phyloP scores from a whole-genome alignment of 2,888 invertebrate genomes.

The Priapulus caudatus region DNA sequence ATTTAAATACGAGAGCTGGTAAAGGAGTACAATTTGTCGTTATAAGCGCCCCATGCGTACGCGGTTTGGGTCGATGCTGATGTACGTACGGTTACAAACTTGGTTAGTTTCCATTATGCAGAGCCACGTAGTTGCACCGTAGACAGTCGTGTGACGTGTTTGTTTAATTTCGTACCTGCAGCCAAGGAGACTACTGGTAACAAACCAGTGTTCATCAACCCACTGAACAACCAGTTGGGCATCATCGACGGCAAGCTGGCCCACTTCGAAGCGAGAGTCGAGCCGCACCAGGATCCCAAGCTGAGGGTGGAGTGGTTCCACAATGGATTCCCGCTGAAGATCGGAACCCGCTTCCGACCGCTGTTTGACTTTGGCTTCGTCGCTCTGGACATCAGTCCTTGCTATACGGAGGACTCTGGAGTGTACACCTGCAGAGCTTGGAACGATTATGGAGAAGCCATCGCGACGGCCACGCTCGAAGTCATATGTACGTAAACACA shows the following conservation, averaged over 20 bases:
- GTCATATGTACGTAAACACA: too few relatives aligned
- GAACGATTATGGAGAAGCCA: conserved; percentile 74
- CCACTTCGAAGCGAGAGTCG: conserved; percentile 74
- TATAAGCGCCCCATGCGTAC: too few relatives aligned
- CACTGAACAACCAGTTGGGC: conserved; percentile 58
- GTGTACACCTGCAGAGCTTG: conserved; percentile 79
- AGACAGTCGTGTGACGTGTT: too few relatives aligned
- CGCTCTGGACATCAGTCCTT: conserved; percentile 71
- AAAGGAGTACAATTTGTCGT: too few relatives aligned
- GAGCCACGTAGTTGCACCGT: too few relatives aligned
- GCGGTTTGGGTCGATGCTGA: too few relatives aligned
- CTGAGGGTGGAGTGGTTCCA: conserved; percentile 57
- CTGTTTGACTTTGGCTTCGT: conserved; percentile 98
- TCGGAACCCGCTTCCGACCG: conserved; percentile 48
- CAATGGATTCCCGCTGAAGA: conserved; percentile 73
- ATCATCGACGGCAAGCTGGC: conserved; percentile 79
- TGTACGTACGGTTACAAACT: too few relatives aligned
- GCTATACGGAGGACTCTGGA: conserved; percentile 79
- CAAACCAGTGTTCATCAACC: conserved; percentile 80
- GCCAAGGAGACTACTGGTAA: not conserved
- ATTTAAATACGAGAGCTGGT: too few relatives aligned
- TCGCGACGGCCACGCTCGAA: conserved; percentile 74
- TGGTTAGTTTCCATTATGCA: too few relatives aligned
- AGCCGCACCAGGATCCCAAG: conserved; percentile 78
- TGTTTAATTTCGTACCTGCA: too few relatives aligned